phyloP scores from a whole-genome alignment of 1,140 invertebrate species.

The Hirudo medicinalis region DNA sequence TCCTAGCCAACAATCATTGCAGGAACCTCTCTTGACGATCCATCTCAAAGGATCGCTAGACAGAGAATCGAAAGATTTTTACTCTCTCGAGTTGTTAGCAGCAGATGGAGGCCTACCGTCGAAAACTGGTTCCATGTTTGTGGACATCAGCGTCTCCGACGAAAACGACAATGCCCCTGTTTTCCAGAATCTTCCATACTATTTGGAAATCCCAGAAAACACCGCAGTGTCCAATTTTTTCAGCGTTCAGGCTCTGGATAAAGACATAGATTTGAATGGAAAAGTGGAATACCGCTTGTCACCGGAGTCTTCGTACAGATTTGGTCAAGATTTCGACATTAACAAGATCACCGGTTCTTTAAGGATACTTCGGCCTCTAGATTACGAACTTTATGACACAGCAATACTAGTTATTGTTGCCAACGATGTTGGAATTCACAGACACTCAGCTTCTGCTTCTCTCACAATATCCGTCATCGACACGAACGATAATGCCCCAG shows the following conservation, averaged over 20 bases:
- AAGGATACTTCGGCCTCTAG: background rate
- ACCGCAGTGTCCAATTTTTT: slow-evolving; percentile 47
- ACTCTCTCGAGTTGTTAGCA: background rate
- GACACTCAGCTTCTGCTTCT: background rate
- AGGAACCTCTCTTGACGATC: background rate
- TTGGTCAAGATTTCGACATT: background rate
- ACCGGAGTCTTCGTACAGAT: background rate
- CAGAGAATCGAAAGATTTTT: background rate
- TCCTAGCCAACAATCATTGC: background rate
- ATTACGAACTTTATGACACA: background rate
- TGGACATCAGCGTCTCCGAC: background rate
- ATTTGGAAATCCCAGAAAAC: slow-evolving; percentile 12
- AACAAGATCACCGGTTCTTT: background rate
- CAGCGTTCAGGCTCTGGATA: slow-evolving; percentile 24
- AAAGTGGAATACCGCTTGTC: background rate
- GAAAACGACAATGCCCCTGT: slow-evolving; percentile 17
- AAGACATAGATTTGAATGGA: slow-evolving; percentile 20
- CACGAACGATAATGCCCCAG: slow-evolving; percentile 4
- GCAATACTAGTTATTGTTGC: background rate
- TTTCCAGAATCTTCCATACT: slow-evolving; percentile 4
- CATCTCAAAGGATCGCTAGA: background rate
- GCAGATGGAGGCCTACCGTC: background rate
- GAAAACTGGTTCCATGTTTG: slow-evolving; percentile 42
- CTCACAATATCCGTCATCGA: slow-evolving; percentile 4
- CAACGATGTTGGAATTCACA: background rate